phyloP scores from a whole-genome alignment of 2,888 invertebrate genomes.

The Drosophila hawaiiensis region DNA sequence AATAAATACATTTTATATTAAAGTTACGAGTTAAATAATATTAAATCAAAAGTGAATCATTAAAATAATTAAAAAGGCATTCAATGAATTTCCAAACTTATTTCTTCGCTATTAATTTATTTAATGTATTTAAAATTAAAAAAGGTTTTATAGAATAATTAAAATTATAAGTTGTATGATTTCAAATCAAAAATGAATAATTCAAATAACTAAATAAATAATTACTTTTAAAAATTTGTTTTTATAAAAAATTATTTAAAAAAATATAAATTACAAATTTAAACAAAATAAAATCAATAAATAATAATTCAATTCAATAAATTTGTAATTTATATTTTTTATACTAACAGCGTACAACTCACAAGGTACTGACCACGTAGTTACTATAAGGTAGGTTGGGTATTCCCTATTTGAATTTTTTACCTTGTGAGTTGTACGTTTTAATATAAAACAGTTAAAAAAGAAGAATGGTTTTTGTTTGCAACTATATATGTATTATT shows the following conservation, averaged over 20 bases:
- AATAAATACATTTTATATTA: background rate
- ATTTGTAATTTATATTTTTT: too few species aligned
- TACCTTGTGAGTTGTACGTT: background rate
- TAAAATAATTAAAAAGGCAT: background rate
- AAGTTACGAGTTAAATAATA: background rate
- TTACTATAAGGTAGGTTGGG: too few species aligned
- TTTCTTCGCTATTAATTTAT: background rate
- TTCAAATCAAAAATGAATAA: background rate
- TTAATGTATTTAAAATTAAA: background rate
- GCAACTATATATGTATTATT: background rate
- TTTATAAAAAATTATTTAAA: too few species aligned
- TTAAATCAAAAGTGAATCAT: background rate
- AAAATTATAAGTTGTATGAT: background rate
- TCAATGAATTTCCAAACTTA: background rate
- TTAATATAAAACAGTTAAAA: background rate
- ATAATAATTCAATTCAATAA: background rate
- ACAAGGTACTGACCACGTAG: too few species aligned
- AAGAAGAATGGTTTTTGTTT: background rate
- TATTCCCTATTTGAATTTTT: too few species aligned
- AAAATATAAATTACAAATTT: background rate
- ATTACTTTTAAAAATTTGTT: background rate
- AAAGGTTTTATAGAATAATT: background rate
- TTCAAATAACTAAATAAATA: background rate
- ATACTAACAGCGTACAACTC: too few species aligned
- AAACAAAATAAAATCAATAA: background rate